Base-by-base conservation (phyloP, 2,888 invertebrate species). In the Eristalis tenax region DNA sequence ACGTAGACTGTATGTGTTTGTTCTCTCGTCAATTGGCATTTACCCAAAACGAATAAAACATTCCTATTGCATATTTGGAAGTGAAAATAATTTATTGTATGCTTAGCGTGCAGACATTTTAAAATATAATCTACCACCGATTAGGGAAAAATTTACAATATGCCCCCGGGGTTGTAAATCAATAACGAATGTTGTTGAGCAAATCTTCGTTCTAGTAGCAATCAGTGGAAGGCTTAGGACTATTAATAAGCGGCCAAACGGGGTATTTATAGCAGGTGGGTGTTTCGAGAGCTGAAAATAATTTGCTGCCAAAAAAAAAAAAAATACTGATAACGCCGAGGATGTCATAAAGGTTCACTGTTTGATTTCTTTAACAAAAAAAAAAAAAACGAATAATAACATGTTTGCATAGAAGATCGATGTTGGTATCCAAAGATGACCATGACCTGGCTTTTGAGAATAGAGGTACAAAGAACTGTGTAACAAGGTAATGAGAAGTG, bases 141-240 rank as follows among this genome's bases (percentile, higher is more conserved):
- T 80, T 80, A 79, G 63, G 50, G 59, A 43, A 56, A 66, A 66
- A 73, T 80, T 74, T 80, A 80, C 68, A 80, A 80, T 79, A 80
- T 32, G 56, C 65, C 22, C 38, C 22, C 57, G 71, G 65, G 22
- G 56, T 35, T 59, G 61, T 80, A 80, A 80, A 80, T 80, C 80
- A 80, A 74, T 74, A 56, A 74, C 59, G 59, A 26, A 15, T 6
- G 13, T 59, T 59, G 59, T 26, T 59, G 0, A 59, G 26, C 26
- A 59, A 59, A 59, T 59, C 59, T 59, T 28, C 59, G 59, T 26
- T 59, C 23, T 23, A 59, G 26, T 28, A 15, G 18, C 40, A 75
- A 26, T 65, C 38, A 32, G 66, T 22, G 4, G 59, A 1, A 13
- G 10, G 18, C 18, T 50, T 50, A 59, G 6, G 22, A 22, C 59